A percentile compares a stretch with the other conserved stretches of the same genome.
These are phyloP conservation scores for Pelmatolapia mariae DNA, from an alignment of 2,113 vertebrate genomes.

Conservation along the genomic window DNA sequence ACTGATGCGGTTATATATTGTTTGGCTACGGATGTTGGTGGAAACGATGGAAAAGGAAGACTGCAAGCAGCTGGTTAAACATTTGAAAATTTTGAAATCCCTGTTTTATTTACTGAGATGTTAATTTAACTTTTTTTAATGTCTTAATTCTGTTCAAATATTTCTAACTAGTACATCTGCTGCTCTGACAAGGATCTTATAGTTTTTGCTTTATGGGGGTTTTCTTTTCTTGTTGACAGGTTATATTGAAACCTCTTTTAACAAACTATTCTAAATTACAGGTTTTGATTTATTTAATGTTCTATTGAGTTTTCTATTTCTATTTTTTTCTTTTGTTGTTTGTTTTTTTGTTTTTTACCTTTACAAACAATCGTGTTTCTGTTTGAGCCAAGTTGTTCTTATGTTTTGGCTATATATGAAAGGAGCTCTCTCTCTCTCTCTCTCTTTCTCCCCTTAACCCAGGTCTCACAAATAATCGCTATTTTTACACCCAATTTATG, in stretches of 20 bases:
- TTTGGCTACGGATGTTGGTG: not conserved
- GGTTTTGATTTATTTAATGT: not conserved
- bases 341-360: not conserved
- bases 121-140: not conserved
- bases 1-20: not conserved
- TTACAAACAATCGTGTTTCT: not conserved
- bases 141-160: not conserved
- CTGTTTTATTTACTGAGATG: not conserved
- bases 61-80: not conserved
- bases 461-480: rapidly evolving
- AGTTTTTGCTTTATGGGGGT: not conserved
- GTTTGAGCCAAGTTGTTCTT: not conserved
- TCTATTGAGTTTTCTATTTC: not conserved
- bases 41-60: not conserved
- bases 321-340: not conserved
- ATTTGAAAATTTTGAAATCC: not conserved
- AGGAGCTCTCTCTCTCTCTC: no score
- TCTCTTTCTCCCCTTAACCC: no score
- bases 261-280: not conserved
- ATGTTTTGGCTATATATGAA: not conserved
- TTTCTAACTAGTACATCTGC: not conserved
- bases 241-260: not conserved
- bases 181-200: rapidly evolving
- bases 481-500: not conserved
- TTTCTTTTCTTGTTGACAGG: not conserved